phyloP scores from a whole-genome alignment of 2,113 vertebrate genomes.

The Psittacus erithacus region DNA sequence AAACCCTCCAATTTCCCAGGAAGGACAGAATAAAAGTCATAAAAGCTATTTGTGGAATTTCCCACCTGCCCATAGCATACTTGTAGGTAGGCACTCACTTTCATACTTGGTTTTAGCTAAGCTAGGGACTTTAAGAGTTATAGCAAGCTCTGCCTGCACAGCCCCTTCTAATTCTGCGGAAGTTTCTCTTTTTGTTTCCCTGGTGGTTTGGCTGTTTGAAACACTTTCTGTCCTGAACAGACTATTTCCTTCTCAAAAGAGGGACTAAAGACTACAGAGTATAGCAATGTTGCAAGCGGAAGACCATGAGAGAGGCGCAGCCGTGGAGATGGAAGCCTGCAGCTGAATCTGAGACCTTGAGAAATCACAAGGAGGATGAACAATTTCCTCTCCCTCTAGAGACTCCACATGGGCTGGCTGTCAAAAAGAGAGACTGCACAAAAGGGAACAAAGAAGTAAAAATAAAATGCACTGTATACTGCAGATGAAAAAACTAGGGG shows the following conservation, averaged over 20 bases:
- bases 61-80: background rate
- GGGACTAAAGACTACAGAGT: background rate
- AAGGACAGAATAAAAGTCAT: background rate
- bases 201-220: background rate
- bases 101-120: background rate
- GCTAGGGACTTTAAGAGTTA: background rate
- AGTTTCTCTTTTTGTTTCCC: background rate
- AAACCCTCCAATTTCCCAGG: background rate
- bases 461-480: background rate
- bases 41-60: background rate
- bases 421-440: background rate
- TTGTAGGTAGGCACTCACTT: fast-evolving
- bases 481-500: background rate
- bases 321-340: background rate
- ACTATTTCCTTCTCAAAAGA: background rate
- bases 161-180: background rate
- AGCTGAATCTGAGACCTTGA: background rate
- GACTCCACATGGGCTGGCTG: fast-evolving
- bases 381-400: background rate
- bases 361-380: background rate
- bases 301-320: background rate
- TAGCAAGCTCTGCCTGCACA: background rate
- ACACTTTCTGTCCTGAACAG: background rate
- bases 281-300: background rate
- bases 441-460: background rate